phyloP scores from a whole-genome alignment of 2,797 vertebrate species.

The Gymnopithys bicolor region DNA sequence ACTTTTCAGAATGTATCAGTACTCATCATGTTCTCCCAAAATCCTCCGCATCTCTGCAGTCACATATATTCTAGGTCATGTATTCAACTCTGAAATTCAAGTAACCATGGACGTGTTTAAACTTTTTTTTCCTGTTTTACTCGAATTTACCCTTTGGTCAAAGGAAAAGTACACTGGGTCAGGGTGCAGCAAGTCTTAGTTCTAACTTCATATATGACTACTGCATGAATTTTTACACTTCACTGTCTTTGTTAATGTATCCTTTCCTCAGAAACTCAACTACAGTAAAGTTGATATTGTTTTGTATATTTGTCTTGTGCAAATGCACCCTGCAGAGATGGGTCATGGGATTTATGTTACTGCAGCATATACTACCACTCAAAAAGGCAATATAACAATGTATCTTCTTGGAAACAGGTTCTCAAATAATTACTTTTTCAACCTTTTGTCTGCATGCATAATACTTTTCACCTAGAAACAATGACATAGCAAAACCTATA shows the following conservation, averaged over 20 bases:
- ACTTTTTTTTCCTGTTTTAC: not conserved
- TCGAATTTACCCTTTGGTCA: not conserved
- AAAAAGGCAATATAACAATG: not conserved
- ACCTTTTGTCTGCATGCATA: not conserved
- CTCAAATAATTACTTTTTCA: not conserved
- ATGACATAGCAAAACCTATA: not conserved
- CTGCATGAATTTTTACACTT: not conserved
- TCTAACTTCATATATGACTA: slow-evolving; percentile 9
- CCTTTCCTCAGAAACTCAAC: not conserved
- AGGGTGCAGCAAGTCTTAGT: not conserved
- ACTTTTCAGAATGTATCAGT: not conserved
- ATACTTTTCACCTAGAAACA: not conserved
- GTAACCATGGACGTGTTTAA: not conserved
- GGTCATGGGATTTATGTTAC: not conserved
- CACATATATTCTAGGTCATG: rapidly evolving
- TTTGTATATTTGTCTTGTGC: not conserved
- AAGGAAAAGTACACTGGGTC: not conserved
- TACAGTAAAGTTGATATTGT: not conserved
- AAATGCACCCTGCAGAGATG: not conserved
- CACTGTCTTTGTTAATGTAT: not conserved
- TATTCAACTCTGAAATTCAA: not conserved
- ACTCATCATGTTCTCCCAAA: not conserved
- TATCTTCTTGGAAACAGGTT: not conserved
- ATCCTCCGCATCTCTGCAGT: not conserved
- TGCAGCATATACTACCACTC: not conserved